A percentile compares a stretch with the other conserved stretches of the same genome.
phyloP scores from a whole-genome alignment of 1,140 invertebrate species.

The Aethina tumida region DNA sequence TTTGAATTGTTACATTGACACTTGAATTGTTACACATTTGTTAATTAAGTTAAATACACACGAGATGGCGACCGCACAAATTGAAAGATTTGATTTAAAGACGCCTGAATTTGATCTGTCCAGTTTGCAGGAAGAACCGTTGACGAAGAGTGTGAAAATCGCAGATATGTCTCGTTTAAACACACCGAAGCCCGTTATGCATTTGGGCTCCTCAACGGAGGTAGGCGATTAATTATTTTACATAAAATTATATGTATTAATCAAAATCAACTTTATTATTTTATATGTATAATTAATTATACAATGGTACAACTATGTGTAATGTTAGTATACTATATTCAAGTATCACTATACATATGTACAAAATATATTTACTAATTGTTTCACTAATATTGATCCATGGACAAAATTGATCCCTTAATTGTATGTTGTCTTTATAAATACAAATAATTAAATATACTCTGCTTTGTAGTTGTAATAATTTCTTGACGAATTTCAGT shows the following conservation, averaged over 20 bases:
- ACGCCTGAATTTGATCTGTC: slow-evolving; percentile 12
- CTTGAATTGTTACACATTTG: no score
- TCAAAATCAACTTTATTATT: no score
- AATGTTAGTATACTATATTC: no score
- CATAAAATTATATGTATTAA: neutral
- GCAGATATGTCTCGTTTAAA: slow-evolving; percentile 21
- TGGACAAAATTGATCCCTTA: neutral
- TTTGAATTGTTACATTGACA: no score
- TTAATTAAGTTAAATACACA: neutral
- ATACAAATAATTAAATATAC: neutral
- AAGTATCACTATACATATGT: neutral
- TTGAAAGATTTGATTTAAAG: slow-evolving; percentile 4
- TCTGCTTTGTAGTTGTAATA: neutral
- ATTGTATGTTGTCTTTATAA: neutral
- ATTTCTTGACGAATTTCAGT: slow-evolving; percentile 18
- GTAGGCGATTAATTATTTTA: slow-evolving; percentile 12
- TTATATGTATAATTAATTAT: no score
- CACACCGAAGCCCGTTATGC: slow-evolving; percentile 25
- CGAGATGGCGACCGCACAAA: neutral
- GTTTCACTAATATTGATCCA: neutral
- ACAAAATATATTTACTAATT: neutral
- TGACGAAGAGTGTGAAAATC: slow-evolving; percentile 10
- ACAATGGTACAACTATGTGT: no score
- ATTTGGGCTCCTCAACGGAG: slow-evolving; percentile 26
- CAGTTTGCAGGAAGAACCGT: slow-evolving; percentile 5